Conservation (phyloP, 2,797 vertebrate genomes). For the Pitangus sulphuratus region DNA sequence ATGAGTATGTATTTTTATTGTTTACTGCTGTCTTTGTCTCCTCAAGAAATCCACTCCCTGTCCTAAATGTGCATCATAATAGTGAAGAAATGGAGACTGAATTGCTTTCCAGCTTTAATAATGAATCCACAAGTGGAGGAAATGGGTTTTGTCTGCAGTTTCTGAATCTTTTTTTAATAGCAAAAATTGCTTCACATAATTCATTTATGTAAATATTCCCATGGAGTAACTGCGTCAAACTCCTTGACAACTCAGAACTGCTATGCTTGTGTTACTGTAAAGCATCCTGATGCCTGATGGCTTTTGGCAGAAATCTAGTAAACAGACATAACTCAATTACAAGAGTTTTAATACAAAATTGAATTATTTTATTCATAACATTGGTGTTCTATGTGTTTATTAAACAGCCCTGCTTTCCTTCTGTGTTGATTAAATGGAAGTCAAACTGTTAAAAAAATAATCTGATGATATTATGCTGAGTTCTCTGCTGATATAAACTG, state of each 20-base stretch:
- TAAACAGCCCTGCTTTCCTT: not conserved
- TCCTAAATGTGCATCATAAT: not conserved
- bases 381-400: not conserved
- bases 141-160: not conserved
- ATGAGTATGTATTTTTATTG: not conserved
- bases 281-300: not conserved
- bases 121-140: not conserved
- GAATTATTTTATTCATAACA: not conserved
- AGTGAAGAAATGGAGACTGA: not conserved
- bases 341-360: conserved; percentile 10
- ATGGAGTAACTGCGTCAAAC: not conserved
- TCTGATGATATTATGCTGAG: not conserved
- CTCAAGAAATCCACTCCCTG: not conserved
- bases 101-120: not conserved
- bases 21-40: not conserved
- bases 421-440: conserved; percentile 14
- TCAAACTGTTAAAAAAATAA: not conserved
- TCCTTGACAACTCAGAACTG: not conserved
- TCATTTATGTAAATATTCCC: conserved; percentile 15
- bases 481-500: not conserved
- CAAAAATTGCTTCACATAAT: not conserved
- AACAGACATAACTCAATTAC: conserved; percentile 4
- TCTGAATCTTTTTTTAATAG: not conserved
- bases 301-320: conserved; percentile 30
- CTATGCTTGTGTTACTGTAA: not conserved